A percentile compares a stretch with the other conserved stretches of the same genome.
phyloP scores from a whole-genome alignment of 2,888 invertebrate species.

The Lymantria dispar region DNA sequence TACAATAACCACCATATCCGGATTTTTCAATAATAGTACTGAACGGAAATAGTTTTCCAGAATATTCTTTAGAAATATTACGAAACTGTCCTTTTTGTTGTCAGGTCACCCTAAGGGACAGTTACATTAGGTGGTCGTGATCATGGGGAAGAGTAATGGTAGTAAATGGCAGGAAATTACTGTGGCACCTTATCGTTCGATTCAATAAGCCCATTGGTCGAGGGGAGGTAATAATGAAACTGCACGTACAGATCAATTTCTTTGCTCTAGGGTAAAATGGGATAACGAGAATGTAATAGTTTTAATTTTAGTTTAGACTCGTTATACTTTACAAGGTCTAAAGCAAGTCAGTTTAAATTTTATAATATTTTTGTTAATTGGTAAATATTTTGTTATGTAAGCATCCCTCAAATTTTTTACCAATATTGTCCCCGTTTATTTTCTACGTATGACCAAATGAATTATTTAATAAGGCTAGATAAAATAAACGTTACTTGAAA shows the following conservation, averaged over 20 bases:
- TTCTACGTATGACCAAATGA: no score
- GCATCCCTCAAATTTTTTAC: no score
- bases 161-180: constrained; percentile 80
- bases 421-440: no score
- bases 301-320: no score
- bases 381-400: no score
- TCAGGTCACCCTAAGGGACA: constrained; percentile 28
- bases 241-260: constrained; percentile 58
- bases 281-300: constrained; percentile 10
- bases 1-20: constrained; percentile 26
- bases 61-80: constrained; percentile 21
- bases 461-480: no score
- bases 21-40: constrained; percentile 18
- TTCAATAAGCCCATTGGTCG: constrained; percentile 75
- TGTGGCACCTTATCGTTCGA: constrained; percentile 75
- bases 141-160: constrained; percentile 70
- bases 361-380: no score
- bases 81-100: constrained; percentile 25
- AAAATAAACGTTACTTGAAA: no score
- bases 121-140: constrained; percentile 51
- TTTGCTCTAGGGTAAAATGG: constrained; percentile 39
- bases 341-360: no score
- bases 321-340: no score
- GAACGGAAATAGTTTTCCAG: constrained; percentile 31
- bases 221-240: constrained; percentile 74